These are phyloP conservation scores for Semicossyphus pulcher DNA, from an alignment of 2,113 vertebrate genomes.

Conservation along the genomic window DNA sequence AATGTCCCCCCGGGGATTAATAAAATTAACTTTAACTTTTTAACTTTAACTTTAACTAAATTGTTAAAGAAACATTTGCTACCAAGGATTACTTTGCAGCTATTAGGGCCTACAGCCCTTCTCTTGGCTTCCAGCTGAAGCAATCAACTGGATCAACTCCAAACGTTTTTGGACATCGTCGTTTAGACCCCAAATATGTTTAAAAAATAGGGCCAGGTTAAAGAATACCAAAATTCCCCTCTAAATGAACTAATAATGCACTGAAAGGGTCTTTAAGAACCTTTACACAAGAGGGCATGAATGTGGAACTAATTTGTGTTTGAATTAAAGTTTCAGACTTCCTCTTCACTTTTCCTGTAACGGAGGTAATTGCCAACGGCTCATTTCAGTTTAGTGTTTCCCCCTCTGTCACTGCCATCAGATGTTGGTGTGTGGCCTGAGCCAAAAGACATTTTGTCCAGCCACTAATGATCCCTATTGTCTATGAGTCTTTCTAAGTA, in stretches of 20 bases:
- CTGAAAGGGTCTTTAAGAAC: conserved; percentile 30
- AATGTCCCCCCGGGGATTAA: too few species aligned
- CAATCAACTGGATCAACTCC: too few species aligned
- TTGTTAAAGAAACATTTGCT: too few species aligned
- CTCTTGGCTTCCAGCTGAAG: too few species aligned
- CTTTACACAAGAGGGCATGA: background rate
- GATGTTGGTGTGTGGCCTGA: background rate
- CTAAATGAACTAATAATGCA: conserved; percentile 7
- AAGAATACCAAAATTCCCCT: too few species aligned
- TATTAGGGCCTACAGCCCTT: too few species aligned
- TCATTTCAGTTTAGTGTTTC: conserved; percentile 9
- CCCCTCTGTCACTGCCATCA: conserved; percentile 11
- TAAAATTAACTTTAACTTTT: too few species aligned
- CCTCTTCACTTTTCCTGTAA: conserved; percentile 20
- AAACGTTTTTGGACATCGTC: too few species aligned
- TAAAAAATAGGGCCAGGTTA: too few species aligned
- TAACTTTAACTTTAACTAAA: too few species aligned
- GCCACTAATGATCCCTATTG: background rate
- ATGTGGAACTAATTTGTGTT: conserved; percentile 22
- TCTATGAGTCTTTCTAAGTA: conserved; percentile 5
- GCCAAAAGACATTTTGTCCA: conserved; percentile 1
- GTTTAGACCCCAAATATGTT: too few species aligned
- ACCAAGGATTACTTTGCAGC: too few species aligned
- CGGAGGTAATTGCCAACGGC: conserved; percentile 24
- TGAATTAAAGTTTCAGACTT: conserved; percentile 1